Evolutionary conservation across 1,140 invertebrate species (phyloP).

Genomic region (Panulirus ornatus): DNA sequence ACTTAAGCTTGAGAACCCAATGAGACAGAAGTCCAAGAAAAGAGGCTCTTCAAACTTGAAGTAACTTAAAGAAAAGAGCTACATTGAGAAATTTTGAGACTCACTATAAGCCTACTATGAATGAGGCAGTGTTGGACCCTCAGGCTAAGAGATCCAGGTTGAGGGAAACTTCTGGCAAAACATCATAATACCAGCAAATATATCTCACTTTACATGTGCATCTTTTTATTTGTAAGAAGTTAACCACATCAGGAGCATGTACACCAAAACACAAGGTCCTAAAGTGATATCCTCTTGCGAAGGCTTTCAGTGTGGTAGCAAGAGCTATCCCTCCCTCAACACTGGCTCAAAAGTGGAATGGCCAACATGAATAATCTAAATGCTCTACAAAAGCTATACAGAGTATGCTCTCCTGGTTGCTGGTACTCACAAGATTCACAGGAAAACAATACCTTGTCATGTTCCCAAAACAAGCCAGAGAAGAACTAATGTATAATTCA

Average conservation of each 20-base stretch:
- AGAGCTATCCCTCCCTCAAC: not conserved
- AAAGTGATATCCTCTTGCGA: no score
- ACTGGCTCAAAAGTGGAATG: not conserved
- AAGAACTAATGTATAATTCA: not conserved
- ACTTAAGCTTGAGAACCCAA: constrained; percentile 25
- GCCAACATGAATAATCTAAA: not conserved
- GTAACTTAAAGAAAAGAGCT: not conserved
- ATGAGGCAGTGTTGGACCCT: not conserved
- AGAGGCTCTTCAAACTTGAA: not conserved
- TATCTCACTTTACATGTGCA: no score
- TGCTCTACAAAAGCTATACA: not conserved
- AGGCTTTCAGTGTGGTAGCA: not conserved
- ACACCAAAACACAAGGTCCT: no score
- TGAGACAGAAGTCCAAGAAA: not conserved
- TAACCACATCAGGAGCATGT: no score
- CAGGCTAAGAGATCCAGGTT: not conserved
- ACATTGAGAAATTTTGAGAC: not conserved
- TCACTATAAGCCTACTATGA: not conserved
- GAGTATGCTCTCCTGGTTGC: not conserved
- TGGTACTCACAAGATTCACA: not conserved
- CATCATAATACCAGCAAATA: not conserved
- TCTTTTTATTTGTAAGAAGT: no score
- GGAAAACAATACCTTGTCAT: not conserved
- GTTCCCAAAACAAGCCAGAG: constrained; percentile 1
- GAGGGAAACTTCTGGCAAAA: not conserved